Conservation (phyloP, 2,113 vertebrate species). For the Rhadina sibilatrix region DNA sequence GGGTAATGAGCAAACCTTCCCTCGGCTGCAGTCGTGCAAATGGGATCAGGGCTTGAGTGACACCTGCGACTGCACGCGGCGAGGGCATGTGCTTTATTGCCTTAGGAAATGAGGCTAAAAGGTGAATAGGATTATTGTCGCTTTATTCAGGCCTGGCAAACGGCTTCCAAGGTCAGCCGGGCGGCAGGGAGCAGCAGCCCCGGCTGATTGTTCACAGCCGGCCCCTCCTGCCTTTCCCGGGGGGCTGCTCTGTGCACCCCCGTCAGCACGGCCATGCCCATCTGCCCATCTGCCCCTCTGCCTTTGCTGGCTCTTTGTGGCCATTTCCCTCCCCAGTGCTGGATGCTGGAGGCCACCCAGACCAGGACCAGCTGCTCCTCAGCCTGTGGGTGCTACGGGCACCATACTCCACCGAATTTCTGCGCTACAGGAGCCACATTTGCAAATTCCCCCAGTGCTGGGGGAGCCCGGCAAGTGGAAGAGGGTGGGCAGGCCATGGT, state of each 20-base stretch:
- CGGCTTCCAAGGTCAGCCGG: background rate
- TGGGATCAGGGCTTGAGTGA: background rate
- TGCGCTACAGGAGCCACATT: rapidly evolving
- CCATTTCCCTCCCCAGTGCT: background rate
- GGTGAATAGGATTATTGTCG: constrained; percentile 44
- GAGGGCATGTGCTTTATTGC: background rate
- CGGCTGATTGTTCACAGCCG: background rate
- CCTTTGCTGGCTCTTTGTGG: background rate
- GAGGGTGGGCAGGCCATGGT: rapidly evolving
- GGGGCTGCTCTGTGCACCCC: background rate
- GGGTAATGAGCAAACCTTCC: background rate
- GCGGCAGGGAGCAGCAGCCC: rapidly evolving
- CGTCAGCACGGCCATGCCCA: rapidly evolving
- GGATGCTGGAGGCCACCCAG: background rate
- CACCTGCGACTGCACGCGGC: background rate
- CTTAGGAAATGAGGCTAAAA: constrained; percentile 9
- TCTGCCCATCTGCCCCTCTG: rapidly evolving
- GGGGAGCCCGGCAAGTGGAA: rapidly evolving
- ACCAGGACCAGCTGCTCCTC: background rate
- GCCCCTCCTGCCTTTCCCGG: background rate
- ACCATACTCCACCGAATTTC: background rate
- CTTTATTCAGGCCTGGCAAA: background rate
- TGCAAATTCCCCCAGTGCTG: background rate
- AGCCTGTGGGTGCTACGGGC: rapidly evolving
- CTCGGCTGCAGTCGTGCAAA: background rate